Conservation (phyloP, 2,113 vertebrate genomes). For the Ranitomeya variabilis region DNA sequence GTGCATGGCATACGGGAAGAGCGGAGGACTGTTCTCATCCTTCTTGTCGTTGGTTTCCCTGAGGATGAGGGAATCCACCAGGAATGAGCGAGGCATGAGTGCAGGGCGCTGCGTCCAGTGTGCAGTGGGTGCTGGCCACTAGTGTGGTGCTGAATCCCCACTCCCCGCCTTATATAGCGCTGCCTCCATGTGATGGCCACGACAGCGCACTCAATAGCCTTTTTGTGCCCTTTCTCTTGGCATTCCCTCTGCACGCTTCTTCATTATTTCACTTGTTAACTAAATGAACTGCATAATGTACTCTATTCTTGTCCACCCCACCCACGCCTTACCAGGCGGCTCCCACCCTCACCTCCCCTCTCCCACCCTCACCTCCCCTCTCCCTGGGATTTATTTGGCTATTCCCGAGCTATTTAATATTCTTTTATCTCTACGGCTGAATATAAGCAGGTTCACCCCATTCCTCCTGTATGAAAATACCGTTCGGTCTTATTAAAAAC, state of each 20-base stretch:
- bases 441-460: conserved; percentile 63
- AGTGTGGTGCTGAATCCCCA: conserved; percentile 92
- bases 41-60: conserved; percentile 87
- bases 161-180: conserved; percentile 87
- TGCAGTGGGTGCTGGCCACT: conserved; percentile 77
- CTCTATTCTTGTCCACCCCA: conserved; percentile 98
- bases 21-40: conserved; percentile 80
- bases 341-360: conserved; percentile 76
- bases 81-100: conserved; percentile 93
- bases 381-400: conserved; percentile 77
- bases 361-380: conserved; percentile 71
- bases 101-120: conserved; percentile 30
- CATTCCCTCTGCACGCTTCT: conserved; percentile 98
- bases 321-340: conserved; percentile 92
- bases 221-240: conserved; percentile 97
- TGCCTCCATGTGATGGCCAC: conserved; percentile 90
- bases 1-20: conserved; percentile 92
- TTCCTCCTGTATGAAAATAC: conserved; percentile 63
- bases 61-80: conserved; percentile 96
- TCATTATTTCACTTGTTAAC: conserved; percentile 99
- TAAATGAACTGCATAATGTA: conserved; percentile 99
- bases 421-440: conserved; percentile 77
- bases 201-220: conserved; percentile 92
- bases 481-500: conserved; percentile 65
- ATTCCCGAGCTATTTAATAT: conserved; percentile 84